Evolutionary conservation across 1,140 invertebrate species (phyloP), one percentile per base, ranked within the genome.

Genomic region (Hypothenemus hampei): DNA sequence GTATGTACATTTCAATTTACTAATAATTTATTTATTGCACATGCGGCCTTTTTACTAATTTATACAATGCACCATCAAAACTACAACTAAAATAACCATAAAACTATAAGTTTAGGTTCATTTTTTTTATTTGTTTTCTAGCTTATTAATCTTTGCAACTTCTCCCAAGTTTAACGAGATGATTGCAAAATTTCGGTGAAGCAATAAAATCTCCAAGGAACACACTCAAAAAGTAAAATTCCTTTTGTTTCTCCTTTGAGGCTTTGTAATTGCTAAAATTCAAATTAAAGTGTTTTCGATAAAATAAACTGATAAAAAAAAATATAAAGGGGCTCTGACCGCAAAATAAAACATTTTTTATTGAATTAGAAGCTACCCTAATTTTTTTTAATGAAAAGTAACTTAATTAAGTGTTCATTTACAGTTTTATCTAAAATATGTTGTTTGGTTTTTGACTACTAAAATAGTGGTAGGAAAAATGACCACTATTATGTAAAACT

Each of bases 151-250:
- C 72, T 26, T 65, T 65, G 60, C 80, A 81, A 20, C 64, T 67
- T 66, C 79, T 69, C 60, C 78, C 77, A 59, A 85, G 76, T 67
- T 89, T 87, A 26, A 80, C 84, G 60, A 89, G 73, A 66, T 87
- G 83, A 68, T 84, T 83, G 69, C 87, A 91, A 16, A 91, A 76
- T 54, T 78, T 77, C 7, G 85, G 83, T 57, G 86, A 87, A 16
- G 82, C 83, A 35, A 89, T 79, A 63, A 88, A 86, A 68, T 91
- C 85, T 37, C 87, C 87, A 19, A 91, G 72, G 70, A 90, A 89
- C 18, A 91, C 83, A 64, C 86, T 89, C 43, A 91, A 77, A 23
- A 91, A 73, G 65, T 88, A 89, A 70, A 85, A 84, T 67, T 89
- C 83, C 69, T 87, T 89, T 66, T 82, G 81, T 44, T 79, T 78